These are phyloP conservation scores for Laterallus jamaicensis DNA, from an alignment of 2,113 vertebrate genomes.

Conservation along the genomic window DNA sequence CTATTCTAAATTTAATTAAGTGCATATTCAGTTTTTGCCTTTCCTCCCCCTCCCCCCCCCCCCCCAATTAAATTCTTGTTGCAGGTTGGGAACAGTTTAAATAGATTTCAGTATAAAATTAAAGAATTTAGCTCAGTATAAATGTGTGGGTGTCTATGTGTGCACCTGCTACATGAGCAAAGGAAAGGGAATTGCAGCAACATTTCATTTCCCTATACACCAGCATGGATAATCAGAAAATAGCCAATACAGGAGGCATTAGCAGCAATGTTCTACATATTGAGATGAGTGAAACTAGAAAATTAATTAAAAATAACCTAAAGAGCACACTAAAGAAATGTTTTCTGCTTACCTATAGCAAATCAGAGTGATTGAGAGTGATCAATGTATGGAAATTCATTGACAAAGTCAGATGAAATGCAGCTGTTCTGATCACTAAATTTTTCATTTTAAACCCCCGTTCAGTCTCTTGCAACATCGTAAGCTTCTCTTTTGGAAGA, in stretches of 20 bases:
- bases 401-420: neutral
- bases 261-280: too few relatives aligned
- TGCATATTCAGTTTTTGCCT: neutral
- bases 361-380: neutral
- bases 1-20: constrained; percentile 58
- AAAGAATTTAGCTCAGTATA: neutral
- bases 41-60: fast-evolving
- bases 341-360: neutral
- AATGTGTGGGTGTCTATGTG: neutral
- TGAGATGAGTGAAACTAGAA: neutral
- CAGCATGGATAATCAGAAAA: neutral
- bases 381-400: neutral
- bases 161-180: neutral
- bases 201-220: neutral
- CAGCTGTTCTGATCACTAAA: neutral
- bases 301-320: neutral
- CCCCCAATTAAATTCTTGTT: neutral
- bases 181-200: neutral
- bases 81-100: neutral
- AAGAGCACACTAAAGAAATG: neutral
- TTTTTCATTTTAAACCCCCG: neutral
- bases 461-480: neutral
- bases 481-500: neutral
- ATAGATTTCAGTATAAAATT: neutral
- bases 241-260: neutral